A percentile compares a stretch with the other conserved stretches of the same genome.
These are phyloP conservation scores for Hypomecis punctinalis DNA, from an alignment of 2,888 invertebrate genomes.

Conservation along the genomic window DNA sequence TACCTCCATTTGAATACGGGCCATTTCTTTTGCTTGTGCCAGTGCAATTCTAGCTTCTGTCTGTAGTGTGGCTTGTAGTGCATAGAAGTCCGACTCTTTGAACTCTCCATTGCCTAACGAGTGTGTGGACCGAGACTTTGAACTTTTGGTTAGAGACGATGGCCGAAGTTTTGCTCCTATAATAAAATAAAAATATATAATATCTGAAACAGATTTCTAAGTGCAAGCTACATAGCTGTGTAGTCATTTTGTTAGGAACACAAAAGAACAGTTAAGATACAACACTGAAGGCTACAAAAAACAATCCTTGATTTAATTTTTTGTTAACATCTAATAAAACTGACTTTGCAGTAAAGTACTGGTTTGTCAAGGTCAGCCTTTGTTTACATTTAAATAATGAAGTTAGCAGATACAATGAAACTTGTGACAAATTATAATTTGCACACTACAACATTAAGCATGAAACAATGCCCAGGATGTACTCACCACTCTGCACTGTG, in stretches of 20 bases:
- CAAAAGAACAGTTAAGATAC: conserved; percentile 7
- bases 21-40: conserved; percentile 96
- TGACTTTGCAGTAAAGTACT: conserved; percentile 12
- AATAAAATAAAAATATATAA: conserved; percentile 28
- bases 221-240: not conserved
- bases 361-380: conserved; percentile 26
- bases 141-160: conserved; percentile 72
- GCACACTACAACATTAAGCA: conserved; percentile 13
- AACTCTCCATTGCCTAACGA: conserved; percentile 77
- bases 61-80: conserved; percentile 92
- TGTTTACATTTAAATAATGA: conserved; percentile 29
- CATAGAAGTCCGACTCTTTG: conserved; percentile 91
- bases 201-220: not conserved
- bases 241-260: not conserved
- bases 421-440: conserved; percentile 20
- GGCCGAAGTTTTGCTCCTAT: conserved; percentile 76
- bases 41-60: conserved; percentile 95
- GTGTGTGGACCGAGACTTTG: conserved; percentile 79
- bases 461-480: conserved; percentile 46
- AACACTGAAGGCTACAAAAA: conserved; percentile 25
- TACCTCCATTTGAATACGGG: conserved; percentile 96
- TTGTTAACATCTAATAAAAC: conserved; percentile 12
- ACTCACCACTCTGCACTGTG: conserved; percentile 76
- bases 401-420: conserved; percentile 10
- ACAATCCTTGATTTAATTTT: conserved; percentile 27